Base-by-base conservation (phyloP, 2,797 vertebrate genomes). In the Acanthopagrus latus region DNA sequence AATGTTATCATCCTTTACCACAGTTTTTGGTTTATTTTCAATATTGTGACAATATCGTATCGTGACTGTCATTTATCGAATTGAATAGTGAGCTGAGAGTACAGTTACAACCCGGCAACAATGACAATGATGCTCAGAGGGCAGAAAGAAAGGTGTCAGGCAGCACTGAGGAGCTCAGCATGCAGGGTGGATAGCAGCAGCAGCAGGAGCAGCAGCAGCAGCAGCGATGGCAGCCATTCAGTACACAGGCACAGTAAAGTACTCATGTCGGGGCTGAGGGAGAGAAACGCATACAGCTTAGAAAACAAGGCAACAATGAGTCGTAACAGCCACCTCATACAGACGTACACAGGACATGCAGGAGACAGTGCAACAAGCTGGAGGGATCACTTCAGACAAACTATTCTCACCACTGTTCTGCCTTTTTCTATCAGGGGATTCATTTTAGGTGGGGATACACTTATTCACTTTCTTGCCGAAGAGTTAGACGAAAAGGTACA, bases 201-300 rank as follows among this genome's bases (percentile, higher is more conserved):
- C 91, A 88, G 93, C 92, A 88, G 78, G 78, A 57, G 78, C 70
- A 64, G 83, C 71, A 27, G 78, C 94, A 91, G 95, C 93, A 91
- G 93, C 93, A 84, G 94, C 88, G 93, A 94, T 90, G 85, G 94
- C 94, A 95, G 96, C 95, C 96, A 80, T 51, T 99, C 97, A 99
- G 96, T 98, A 99, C 95, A 99, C 97, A 94, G 97, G 97, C 92
- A 98, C 96, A 95, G 97, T 98, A 98, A 99, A 99, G 96, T 97
- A 99, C 95, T 99, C 97, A 95, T 98, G 97, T 85, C 96, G 97
- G 92, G 97, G 97, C 98, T 99, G 91, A 93, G 89, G 91, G 89
- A 97, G 95, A 98, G 95, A 98, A 95, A 97, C 80, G 93, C 88
- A 96, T 88, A 97, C 91, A 91, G 94, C 95, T 96, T 95, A 97